A percentile compares a stretch with the other conserved stretches of the same genome.
phyloP scores from a whole-genome alignment of 1,140 invertebrate genomes.

The Euura saliciscinereae region DNA sequence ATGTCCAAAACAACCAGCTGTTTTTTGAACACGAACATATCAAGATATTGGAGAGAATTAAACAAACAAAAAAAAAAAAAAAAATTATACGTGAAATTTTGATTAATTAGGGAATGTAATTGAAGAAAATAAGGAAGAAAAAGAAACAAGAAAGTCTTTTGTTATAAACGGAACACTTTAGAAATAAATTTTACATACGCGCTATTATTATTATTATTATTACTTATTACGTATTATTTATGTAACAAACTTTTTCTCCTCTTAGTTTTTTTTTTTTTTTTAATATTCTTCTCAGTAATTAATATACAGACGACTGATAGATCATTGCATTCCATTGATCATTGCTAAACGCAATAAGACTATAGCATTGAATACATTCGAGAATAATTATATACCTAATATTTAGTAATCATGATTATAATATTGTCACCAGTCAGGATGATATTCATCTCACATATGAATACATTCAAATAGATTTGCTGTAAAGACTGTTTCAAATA shows the following conservation, averaged over 20 bases:
- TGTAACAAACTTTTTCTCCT: too few relatives aligned
- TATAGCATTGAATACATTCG: not conserved
- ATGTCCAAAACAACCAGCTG: not conserved
- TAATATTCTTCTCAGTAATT: too few relatives aligned
- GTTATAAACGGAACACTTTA: not conserved
- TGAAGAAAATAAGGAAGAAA: not conserved
- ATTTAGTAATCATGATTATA: too few relatives aligned
- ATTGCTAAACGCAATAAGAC: not conserved
- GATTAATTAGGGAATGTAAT: not conserved
- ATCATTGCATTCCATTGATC: too few relatives aligned
- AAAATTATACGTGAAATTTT: not conserved
- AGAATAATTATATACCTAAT: too few relatives aligned
- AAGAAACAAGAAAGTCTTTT: not conserved
- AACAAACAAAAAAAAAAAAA: not conserved
- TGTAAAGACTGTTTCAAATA: slow-evolving; percentile 7
- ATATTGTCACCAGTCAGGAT: too few relatives aligned
- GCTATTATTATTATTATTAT: not conserved
- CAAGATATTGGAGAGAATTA: not conserved
- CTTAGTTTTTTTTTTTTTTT: too few relatives aligned
- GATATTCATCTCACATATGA: too few relatives aligned
- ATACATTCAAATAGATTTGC: not conserved
- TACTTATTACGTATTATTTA: not conserved
- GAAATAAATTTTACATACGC: not conserved
- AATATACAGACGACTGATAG: too few relatives aligned
- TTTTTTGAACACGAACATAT: slow-evolving; percentile 4